Percentiles rank a stretch among this genome's conserved stretches.
These are phyloP conservation scores for Campoletis sonorensis DNA, from an alignment of 1,140 invertebrate species.

Conservation along the genomic window DNA sequence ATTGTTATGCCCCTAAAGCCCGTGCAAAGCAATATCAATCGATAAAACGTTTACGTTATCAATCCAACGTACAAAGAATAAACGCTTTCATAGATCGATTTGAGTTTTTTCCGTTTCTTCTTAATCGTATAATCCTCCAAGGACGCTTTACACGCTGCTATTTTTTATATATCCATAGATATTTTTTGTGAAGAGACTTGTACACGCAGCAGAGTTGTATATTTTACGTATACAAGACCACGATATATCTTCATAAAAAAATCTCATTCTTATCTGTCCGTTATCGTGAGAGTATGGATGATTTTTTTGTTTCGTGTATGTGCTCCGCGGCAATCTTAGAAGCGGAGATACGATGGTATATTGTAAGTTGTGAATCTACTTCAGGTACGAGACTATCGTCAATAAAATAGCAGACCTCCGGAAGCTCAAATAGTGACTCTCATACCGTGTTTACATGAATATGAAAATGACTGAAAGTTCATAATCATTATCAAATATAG, in stretches of 20 bases:
- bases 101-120: neutral
- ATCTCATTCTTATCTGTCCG: constrained; percentile 10
- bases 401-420: neutral
- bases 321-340: constrained; percentile 16
- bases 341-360: constrained; percentile 1
- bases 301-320: constrained; percentile 9
- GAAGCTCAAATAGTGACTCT: neutral
- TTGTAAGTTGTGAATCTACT: constrained; percentile 14
- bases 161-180: neutral
- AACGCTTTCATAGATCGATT: neutral
- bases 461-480: neutral
- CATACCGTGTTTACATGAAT: neutral
- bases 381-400: neutral
- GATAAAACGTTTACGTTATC: too few species aligned
- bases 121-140: neutral
- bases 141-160: neutral
- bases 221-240: neutral
- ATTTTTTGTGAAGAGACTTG: too few species aligned
- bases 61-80: neutral
- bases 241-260: constrained; percentile 31
- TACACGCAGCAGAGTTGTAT: neutral
- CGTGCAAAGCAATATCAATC: too few species aligned
- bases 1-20: too few species aligned
- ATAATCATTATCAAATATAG: neutral
- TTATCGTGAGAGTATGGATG: constrained; percentile 19